These are phyloP conservation scores for Eupithecia abbreviata DNA, from an alignment of 2,888 invertebrate genomes.

Conservation along the genomic window DNA sequence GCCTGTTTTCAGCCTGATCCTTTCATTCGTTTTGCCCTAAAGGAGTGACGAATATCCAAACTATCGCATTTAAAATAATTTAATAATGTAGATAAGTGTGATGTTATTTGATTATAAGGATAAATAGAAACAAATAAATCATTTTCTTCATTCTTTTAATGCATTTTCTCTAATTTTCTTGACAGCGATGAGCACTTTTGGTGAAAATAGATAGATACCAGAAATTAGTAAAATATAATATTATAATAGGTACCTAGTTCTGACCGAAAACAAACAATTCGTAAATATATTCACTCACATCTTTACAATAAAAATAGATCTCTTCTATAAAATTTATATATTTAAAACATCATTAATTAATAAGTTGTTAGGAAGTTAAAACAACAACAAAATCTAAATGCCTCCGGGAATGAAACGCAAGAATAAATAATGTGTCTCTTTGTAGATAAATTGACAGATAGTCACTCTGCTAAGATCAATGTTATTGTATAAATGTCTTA, in stretches of 20 bases:
- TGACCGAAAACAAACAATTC: constrained; percentile 71
- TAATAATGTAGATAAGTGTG: no score
- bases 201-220: constrained; percentile 85
- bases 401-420: constrained; percentile 79
- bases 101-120: neutral
- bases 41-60: no score
- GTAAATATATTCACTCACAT: constrained; percentile 69
- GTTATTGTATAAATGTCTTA: constrained; percentile 79
- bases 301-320: constrained; percentile 84
- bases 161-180: constrained; percentile 84
- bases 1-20: no score
- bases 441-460: constrained; percentile 82
- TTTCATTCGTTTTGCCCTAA: no score
- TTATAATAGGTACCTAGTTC: constrained; percentile 56
- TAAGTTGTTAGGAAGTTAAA: constrained; percentile 69
- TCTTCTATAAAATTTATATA: constrained; percentile 84
- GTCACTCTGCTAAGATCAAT: constrained; percentile 80
- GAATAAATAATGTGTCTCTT: constrained; percentile 59
- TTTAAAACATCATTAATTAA: constrained; percentile 62
- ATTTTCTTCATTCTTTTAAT: constrained; percentile 83
- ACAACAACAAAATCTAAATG: constrained; percentile 78
- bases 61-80: no score
- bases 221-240: constrained; percentile 74
- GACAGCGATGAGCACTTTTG: constrained; percentile 89
- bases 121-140: constrained; percentile 60